Conservation (phyloP, 2,797 vertebrate genomes). For the Hafferia zeledoni region DNA sequence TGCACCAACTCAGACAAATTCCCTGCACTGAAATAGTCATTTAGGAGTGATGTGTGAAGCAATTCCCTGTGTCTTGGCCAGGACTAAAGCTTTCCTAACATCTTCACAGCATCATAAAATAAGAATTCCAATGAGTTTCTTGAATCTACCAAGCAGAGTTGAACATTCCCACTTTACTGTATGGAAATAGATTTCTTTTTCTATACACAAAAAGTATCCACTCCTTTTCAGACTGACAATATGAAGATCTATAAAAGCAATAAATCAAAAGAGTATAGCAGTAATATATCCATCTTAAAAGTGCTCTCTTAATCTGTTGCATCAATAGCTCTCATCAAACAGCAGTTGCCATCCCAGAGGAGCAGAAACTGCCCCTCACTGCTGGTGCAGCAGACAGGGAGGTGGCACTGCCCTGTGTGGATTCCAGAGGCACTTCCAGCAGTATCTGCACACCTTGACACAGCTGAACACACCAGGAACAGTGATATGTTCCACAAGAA, state of each 20-base stretch:
- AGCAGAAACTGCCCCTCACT: not conserved
- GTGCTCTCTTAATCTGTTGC: not conserved
- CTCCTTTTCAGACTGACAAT: not conserved
- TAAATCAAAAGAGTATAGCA: not conserved
- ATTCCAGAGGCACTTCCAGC: not conserved
- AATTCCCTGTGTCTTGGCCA: not conserved
- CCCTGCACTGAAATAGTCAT: not conserved
- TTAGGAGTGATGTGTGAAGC: not conserved
- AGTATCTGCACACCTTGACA: not conserved
- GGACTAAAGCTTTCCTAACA: not conserved
- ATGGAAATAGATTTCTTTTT: not conserved
- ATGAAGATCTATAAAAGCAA: not conserved
- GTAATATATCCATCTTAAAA: not conserved
- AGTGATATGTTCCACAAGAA: not conserved
- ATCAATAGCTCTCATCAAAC: not conserved
- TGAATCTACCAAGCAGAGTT: not conserved
- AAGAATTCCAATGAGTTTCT: not conserved
- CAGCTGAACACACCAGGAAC: not conserved
- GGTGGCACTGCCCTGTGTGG: not conserved
- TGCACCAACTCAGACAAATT: constrained; percentile 12
- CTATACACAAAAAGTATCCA: not conserved
- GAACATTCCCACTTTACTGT: not conserved
- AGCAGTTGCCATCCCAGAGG: not conserved
- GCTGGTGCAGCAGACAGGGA: not conserved
- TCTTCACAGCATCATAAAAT: not conserved